These are phyloP conservation scores for Strigamia crassipes DNA, from an alignment of 2,888 invertebrate genomes.

Conservation along the genomic window DNA sequence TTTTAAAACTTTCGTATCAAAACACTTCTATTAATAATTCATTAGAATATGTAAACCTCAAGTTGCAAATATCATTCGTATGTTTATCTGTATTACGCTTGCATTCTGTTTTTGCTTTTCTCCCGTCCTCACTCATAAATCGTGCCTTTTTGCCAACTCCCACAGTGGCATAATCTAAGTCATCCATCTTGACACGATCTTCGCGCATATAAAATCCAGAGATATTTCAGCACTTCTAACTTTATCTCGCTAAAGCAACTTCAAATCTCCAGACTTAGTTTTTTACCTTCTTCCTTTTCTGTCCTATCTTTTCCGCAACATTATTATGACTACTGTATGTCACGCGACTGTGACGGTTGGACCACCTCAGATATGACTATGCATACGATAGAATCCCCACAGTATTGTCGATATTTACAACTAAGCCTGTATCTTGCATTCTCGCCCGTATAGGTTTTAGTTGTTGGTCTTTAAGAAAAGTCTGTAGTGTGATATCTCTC, in stretches of 20 bases:
- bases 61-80: conserved; percentile 5
- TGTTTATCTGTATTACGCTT: conserved; percentile 2
- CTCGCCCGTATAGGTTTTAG: background rate
- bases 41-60: background rate
- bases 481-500: conserved; percentile 22
- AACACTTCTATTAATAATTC: background rate
- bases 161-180: conserved; percentile 6
- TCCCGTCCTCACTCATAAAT: background rate
- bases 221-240: conserved; percentile 20
- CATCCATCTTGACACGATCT: conserved; percentile 25
- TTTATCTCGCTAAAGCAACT: conserved; percentile 10
- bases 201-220: background rate
- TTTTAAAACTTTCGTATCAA: background rate
- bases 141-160: background rate
- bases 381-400: background rate
- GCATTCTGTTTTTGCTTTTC: conserved; percentile 29
- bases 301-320: background rate
- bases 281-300: background rate
- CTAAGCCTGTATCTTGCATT: background rate
- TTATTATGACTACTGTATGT: background rate
- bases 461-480: conserved; percentile 18
- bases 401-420: conserved; percentile 1
- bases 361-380: background rate
- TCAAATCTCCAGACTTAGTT: conserved; percentile 2
- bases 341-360: background rate